Percentiles rank a stretch among this genome's conserved stretches.
phyloP scores from a whole-genome alignment of 1,140 invertebrate species.

The Hestina assimilis region DNA sequence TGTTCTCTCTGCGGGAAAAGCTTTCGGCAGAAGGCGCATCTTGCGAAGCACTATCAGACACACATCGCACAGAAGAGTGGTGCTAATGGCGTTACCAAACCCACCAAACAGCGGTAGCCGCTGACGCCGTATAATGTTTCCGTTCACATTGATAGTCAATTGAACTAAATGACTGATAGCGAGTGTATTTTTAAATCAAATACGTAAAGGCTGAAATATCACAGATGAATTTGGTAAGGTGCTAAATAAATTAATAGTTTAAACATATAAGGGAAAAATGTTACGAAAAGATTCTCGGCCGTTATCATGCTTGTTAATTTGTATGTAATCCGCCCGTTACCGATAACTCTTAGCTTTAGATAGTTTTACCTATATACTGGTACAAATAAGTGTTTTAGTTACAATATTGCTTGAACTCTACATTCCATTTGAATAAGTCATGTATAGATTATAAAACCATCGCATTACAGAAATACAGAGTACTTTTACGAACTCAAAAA shows the following conservation, averaged over 20 bases:
- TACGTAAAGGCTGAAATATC: conserved; percentile 74
- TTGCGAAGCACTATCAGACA: conserved; percentile 98
- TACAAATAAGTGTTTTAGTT: conserved; percentile 61
- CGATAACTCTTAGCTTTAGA: conserved; percentile 72
- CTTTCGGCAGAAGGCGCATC: conserved; percentile 96
- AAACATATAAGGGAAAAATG: conserved; percentile 53
- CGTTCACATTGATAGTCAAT: conserved; percentile 60
- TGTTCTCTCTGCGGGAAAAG: conserved; percentile 93
- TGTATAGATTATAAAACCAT: conserved; percentile 19
- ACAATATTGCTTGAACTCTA: conserved; percentile 56
- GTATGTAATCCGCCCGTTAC: conserved; percentile 76
- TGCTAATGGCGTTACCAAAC: conserved; percentile 69
- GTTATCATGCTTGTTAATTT: conserved; percentile 71
- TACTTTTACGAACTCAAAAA: conserved; percentile 6
- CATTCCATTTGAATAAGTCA: conserved; percentile 64
- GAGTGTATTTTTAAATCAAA: conserved; percentile 59
- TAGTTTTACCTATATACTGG: conserved; percentile 65
- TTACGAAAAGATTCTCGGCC: conserved; percentile 50
- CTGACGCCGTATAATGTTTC: conserved; percentile 24
- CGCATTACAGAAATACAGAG: not conserved
- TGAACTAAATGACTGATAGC: conserved; percentile 66
- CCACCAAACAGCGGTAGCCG: conserved; percentile 75
- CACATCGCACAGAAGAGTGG: conserved; percentile 90
- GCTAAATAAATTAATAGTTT: conserved; percentile 69
- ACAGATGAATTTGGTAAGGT: conserved; percentile 76